Percentiles rank a stretch among this genome's conserved stretches.
phyloP scores from a whole-genome alignment of 2,888 invertebrate species.

The Orthosia cruda region DNA sequence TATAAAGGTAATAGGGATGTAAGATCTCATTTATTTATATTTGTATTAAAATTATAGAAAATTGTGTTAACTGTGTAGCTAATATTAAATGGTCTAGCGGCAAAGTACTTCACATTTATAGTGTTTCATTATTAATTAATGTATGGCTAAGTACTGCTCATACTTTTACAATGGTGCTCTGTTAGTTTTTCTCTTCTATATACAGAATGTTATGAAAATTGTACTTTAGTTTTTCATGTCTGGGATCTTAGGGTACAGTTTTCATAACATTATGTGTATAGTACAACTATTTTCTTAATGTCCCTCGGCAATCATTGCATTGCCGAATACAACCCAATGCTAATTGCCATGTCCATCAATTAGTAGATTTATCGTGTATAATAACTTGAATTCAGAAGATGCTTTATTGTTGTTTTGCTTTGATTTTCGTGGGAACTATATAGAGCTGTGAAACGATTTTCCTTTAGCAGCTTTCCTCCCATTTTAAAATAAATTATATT shows the following conservation, averaged over 20 bases:
- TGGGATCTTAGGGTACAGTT: not conserved
- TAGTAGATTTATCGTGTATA: too few species aligned
- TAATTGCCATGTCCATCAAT: too few species aligned
- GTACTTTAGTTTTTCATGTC: not conserved
- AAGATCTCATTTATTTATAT: slow-evolving; percentile 54
- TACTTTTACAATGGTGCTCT: slow-evolving; percentile 81
- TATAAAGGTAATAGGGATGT: slow-evolving; percentile 85
- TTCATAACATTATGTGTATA: slow-evolving; percentile 20
- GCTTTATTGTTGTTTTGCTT: too few species aligned
- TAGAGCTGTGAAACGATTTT: too few species aligned
- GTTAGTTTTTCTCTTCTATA: slow-evolving; percentile 68
- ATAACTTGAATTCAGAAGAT: too few species aligned
- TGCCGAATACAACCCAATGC: too few species aligned
- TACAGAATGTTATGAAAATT: slow-evolving; percentile 62
- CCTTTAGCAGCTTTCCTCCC: too few species aligned
- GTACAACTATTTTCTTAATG: too few species aligned
- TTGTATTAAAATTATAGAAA: slow-evolving; percentile 43
- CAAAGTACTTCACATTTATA: slow-evolving; percentile 39
- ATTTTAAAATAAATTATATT: too few species aligned
- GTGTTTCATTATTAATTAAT: slow-evolving; percentile 36
- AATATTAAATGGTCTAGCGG: slow-evolving; percentile 36
- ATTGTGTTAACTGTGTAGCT: slow-evolving; percentile 56
- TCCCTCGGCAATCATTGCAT: too few species aligned
- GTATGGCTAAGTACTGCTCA: slow-evolving; percentile 75
- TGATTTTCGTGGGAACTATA: too few species aligned